phyloP scores from a whole-genome alignment of 23 tunicate species.

The Halocynthia roretzi region DNA sequence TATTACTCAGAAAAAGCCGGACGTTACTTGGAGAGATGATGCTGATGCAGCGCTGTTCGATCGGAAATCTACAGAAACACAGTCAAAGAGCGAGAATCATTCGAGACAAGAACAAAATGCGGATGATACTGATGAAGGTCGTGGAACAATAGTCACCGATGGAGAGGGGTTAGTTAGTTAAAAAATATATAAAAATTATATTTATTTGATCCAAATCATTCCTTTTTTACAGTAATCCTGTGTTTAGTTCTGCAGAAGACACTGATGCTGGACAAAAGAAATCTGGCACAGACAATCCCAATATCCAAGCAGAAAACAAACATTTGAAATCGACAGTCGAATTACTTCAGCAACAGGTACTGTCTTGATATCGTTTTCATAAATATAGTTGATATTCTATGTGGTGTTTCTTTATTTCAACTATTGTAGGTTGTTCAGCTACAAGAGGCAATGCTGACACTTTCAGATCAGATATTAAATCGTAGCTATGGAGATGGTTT shows the following conservation, averaged over 20 bases:
- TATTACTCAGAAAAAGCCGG: constrained; percentile 29
- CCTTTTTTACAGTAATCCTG: constrained; percentile 11
- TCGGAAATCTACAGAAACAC: not conserved
- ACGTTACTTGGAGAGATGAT: constrained; percentile 48
- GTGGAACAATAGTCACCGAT: constrained; percentile 44
- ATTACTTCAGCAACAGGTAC: constrained; percentile 22
- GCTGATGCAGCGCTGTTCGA: constrained; percentile 24
- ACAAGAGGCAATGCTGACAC: constrained; percentile 61
- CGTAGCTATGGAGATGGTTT: not conserved
- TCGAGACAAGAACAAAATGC: not conserved
- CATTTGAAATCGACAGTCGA: constrained; percentile 13
- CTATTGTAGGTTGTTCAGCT: constrained; percentile 57
- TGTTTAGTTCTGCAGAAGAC: constrained; percentile 20
- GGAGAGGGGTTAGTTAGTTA: constrained; percentile 31
- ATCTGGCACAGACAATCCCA: not conserved
- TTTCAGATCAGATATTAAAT: constrained; percentile 39
- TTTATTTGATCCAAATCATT: not conserved
- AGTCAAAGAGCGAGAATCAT: not conserved
- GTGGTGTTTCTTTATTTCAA: not conserved
- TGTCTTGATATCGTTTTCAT: not conserved
- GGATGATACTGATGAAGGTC: constrained; percentile 47
- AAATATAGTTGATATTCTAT: not conserved
- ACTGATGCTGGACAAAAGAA: not conserved
- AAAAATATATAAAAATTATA: not conserved
- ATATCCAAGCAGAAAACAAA: not conserved